A percentile compares a stretch with the other conserved stretches of the same genome.
These are phyloP conservation scores for Micrastur ruficollis DNA, from an alignment of 2,797 vertebrate species.

Conservation along the genomic window DNA sequence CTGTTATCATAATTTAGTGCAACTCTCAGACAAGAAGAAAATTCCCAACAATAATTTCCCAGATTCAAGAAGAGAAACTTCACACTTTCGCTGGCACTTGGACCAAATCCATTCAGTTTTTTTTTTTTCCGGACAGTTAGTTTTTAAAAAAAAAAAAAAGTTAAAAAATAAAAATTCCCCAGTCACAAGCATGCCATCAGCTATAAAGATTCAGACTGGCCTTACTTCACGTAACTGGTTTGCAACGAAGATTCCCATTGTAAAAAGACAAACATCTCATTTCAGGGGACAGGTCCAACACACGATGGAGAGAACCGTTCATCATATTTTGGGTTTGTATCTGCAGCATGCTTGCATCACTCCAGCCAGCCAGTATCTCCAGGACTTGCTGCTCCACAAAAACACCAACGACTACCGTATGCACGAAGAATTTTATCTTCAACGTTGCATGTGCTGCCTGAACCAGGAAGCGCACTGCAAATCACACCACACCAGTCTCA, in stretches of 20 bases:
- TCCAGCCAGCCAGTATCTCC: background rate
- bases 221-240: background rate
- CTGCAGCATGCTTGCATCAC: background rate
- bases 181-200: background rate
- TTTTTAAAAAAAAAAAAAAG: background rate
- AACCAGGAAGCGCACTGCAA: background rate
- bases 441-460: rapidly evolving
- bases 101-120: background rate
- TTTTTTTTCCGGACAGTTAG: background rate
- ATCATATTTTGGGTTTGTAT: background rate
- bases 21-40: background rate
- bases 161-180: background rate
- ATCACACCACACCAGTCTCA: background rate
- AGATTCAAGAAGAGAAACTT: background rate
- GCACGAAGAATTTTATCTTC: background rate
- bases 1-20: background rate
- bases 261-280: background rate
- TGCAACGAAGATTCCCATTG: background rate
- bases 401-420: background rate
- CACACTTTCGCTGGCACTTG: background rate
- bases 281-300: background rate
- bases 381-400: background rate
- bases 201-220: background rate
- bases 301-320: background rate
- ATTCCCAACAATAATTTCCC: background rate